Conservation (phyloP, 2,888 invertebrate species). For the Parapristionchus giblindavisi region DNA sequence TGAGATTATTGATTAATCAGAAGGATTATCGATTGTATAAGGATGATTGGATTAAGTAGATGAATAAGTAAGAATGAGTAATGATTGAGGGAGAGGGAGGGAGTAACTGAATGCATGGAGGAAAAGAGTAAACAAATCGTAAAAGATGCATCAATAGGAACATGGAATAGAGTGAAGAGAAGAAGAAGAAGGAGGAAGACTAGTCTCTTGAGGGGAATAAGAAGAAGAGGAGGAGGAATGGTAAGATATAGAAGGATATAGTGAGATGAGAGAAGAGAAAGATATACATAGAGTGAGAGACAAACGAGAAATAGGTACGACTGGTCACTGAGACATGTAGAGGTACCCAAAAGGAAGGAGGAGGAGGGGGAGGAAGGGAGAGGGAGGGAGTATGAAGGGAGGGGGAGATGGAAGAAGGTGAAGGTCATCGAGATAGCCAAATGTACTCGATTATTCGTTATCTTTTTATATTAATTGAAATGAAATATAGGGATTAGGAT, state of each 20-base stretch:
- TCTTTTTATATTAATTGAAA: no score
- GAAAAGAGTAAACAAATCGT: neutral
- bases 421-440: neutral
- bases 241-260: neutral
- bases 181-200: neutral
- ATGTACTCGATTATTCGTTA: no score
- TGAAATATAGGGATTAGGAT: neutral
- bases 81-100: neutral
- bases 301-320: neutral
- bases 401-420: neutral
- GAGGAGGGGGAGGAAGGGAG: neutral
- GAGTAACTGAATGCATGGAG: neutral
- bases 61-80: neutral
- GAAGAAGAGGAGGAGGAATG: neutral
- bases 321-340: neutral
- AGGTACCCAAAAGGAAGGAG: neutral
- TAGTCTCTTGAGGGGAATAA: neutral
- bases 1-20: neutral
- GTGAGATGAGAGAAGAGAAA: neutral
- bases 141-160: neutral
- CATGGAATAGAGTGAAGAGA: neutral
- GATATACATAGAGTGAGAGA: neutral
- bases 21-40: neutral
- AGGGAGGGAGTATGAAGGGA: neutral
- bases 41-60: neutral